phyloP scores from a whole-genome alignment of 2,888 invertebrate genomes.

The Dolichomitus sp. region DNA sequence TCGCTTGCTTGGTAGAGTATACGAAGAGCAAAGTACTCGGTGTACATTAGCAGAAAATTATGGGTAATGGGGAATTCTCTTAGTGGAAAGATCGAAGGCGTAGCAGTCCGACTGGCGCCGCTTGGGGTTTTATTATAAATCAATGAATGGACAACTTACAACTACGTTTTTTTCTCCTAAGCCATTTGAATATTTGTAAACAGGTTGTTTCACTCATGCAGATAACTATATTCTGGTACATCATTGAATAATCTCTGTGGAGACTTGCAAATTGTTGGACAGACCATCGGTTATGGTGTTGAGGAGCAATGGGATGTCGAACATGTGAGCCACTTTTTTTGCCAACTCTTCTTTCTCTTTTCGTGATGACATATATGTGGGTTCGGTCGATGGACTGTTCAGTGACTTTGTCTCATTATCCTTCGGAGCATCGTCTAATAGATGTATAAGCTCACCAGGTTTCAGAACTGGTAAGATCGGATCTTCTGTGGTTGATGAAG shows the following conservation, averaged over 20 bases:
- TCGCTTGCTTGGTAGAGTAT: constrained; percentile 23
- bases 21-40: neutral
- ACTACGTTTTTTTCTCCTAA: neutral
- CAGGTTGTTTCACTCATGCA: neutral
- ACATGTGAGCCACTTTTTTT: neutral
- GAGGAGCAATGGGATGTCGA: neutral
- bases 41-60: constrained; percentile 57
- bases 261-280: neutral
- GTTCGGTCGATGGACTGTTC: neutral
- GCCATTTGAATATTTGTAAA: neutral
- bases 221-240: neutral
- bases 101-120: neutral
- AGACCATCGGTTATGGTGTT: neutral
- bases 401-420: neutral
- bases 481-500: neutral
- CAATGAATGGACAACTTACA: neutral
- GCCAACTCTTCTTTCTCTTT: neutral
- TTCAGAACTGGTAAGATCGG: neutral
- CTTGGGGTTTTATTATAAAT: constrained; percentile 12
- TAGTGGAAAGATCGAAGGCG: constrained; percentile 7
- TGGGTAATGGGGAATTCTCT: constrained; percentile 40
- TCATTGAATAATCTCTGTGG: neutral
- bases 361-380: neutral
- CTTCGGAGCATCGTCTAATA: neutral
- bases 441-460: neutral